Percentiles rank a stretch among this genome's conserved stretches.
Evolutionary conservation across 2,888 invertebrate genomes (phyloP).

Genomic region (Kryphioiulus occultus): DNA sequence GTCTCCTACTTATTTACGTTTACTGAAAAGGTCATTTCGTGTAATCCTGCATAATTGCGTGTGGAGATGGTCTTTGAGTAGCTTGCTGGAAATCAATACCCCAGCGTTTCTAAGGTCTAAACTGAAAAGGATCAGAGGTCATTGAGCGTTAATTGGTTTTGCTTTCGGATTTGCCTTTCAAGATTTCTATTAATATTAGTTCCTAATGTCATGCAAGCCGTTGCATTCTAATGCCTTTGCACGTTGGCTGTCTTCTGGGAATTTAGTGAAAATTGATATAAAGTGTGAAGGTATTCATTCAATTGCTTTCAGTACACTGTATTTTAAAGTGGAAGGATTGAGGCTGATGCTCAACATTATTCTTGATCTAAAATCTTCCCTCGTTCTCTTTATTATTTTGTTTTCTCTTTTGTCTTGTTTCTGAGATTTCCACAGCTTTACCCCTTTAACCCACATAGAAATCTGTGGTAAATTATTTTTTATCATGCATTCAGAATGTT

Average conservation of each 20-base stretch:
- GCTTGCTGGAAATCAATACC: not conserved
- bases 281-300: no score
- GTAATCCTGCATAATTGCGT: not conserved
- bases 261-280: not conserved
- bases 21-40: not conserved
- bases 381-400: no score
- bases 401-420: no score
- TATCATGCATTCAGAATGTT: no score
- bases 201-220: not conserved
- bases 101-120: not conserved
- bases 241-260: not conserved
- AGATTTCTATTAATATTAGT: not conserved
- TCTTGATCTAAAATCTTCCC: no score
- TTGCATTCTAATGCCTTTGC: not conserved
- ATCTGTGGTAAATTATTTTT: no score
- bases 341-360: no score
- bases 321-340: no score
- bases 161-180: not conserved
- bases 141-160: slow-evolving; percentile 27
- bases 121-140: not conserved
- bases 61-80: not conserved
- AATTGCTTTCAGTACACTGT: no score
- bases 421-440: no score
- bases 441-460: no score
- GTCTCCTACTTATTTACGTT: not conserved